Evolutionary conservation across 2,113 vertebrate genomes (phyloP), one percentile per base, ranked within the genome.

Genomic region (Apodemus speciosus): DNA sequence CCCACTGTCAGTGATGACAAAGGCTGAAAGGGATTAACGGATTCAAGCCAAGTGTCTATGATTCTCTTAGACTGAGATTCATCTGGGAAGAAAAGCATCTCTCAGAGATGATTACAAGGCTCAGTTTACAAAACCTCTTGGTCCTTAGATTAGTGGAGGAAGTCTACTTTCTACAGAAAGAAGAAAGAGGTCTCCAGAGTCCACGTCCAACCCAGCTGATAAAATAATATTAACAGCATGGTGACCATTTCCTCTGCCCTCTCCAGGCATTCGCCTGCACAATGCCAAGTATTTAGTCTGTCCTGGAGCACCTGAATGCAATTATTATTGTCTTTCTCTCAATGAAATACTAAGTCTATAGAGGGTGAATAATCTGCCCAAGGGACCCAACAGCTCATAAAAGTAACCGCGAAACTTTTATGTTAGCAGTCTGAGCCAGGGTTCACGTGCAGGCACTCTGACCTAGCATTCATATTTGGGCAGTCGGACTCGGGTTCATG

Each of bases 71-170:
- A 85, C 56, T 53, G 68, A 85, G 79, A 76, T 92, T 49, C 58
- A 62, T 76, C 32, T 49, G 21, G 25, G 64, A 96, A 53, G 53
- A 93, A 92, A 81, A 84, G 35, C 66, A 14, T 86, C 77, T 90
- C 90, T 91, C 71, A 43, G 38, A 58, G 73, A 87, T 15, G 68
- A 85, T 71, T 90, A 77, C 16, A 88, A 94, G 72, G 90, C 90
- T 95, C 49, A 66, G 56, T 79, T 90, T 92, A 76, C 21, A 92
- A 94, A 88, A 62, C 9, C 7, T 66, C 58, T 72, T 85, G 2
- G 5, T 23, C 85, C 73, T 88, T 89, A 95, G 25, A 79, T 73
- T 73, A 90, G 0, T n/a, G 25, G 16, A 88, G 4, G 38, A 18
- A 32, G 75, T 56, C 53, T 68, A 80, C 88, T 85, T 94, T 64